A percentile compares a stretch with the other conserved stretches of the same genome.
phyloP scores from a whole-genome alignment of 2,797 vertebrate genomes.

The Rachycentron canadum region DNA sequence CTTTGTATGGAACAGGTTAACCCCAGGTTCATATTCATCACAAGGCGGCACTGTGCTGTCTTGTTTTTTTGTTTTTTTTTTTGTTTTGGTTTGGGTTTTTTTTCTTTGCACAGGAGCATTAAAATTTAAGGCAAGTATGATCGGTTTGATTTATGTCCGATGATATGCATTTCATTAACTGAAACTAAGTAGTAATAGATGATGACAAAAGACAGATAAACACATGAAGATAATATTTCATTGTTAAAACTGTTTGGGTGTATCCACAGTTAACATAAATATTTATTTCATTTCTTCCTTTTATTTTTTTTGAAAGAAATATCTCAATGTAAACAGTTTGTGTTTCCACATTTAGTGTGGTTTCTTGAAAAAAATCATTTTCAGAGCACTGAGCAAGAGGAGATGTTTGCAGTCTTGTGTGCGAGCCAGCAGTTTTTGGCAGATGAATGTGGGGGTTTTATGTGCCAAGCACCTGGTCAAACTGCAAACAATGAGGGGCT shows the following conservation, averaged over 20 bases:
- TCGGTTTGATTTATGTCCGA: slow-evolving; percentile 51
- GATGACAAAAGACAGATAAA: slow-evolving; percentile 31
- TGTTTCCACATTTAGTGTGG: slow-evolving; percentile 37
- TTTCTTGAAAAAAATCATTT: slow-evolving; percentile 46
- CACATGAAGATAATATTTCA: slow-evolving; percentile 3
- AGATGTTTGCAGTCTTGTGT: slow-evolving; percentile 81
- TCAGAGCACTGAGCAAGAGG: slow-evolving; percentile 69
- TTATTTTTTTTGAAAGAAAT: neutral
- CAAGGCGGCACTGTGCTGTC: slow-evolving; percentile 23
- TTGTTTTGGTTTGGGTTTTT: slow-evolving; percentile 10
- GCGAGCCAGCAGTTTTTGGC: slow-evolving; percentile 83
- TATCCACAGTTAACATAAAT: slow-evolving; percentile 5
- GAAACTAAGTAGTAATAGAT: slow-evolving; percentile 14
- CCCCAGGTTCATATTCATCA: slow-evolving; percentile 61
- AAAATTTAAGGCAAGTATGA: slow-evolving; percentile 32
- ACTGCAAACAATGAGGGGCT: slow-evolving; percentile 87
- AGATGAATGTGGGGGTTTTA: slow-evolving; percentile 74
- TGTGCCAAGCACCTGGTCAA: slow-evolving; percentile 89
- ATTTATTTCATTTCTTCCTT: slow-evolving; percentile 9
- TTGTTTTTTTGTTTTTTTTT: slow-evolving; percentile 17
- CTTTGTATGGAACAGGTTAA: slow-evolving; percentile 62
- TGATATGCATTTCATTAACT: slow-evolving; percentile 42
- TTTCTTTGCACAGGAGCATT: neutral
- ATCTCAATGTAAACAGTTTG: slow-evolving; percentile 47
- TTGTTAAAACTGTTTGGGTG: slow-evolving; percentile 13